Conservation (phyloP, 2,888 invertebrate genomes). For the Netelia inedita region DNA sequence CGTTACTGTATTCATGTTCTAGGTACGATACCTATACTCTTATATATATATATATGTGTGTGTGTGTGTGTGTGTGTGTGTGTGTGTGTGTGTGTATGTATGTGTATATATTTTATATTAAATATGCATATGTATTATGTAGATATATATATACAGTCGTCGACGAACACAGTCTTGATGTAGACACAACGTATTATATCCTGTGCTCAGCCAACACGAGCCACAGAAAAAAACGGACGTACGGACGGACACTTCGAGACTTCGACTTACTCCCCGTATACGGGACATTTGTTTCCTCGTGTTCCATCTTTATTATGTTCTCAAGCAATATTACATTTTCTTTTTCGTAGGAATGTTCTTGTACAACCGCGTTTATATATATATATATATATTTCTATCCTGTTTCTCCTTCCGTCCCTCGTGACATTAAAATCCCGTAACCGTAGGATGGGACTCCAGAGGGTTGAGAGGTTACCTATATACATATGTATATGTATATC, state of each 20-base stretch:
- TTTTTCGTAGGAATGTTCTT: neutral
- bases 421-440: neutral
- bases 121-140: slow-evolving; percentile 29
- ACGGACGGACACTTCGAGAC: slow-evolving; percentile 37
- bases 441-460: neutral
- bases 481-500: neutral
- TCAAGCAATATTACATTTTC: neutral
- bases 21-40: slow-evolving; percentile 16
- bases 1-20: slow-evolving; percentile 74
- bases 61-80: slow-evolving; percentile 22
- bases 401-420: neutral
- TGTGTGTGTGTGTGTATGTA: slow-evolving; percentile 25
- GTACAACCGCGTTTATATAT: neutral
- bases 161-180: slow-evolving; percentile 40
- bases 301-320: too few species aligned
- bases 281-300: too few species aligned
- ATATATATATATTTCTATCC: neutral
- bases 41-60: slow-evolving; percentile 39
- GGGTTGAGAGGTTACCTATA: slow-evolving; percentile 5
- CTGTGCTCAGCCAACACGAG: slow-evolving; percentile 52
- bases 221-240: slow-evolving; percentile 45
- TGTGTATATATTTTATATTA: slow-evolving; percentile 47
- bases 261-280: slow-evolving; percentile 24
- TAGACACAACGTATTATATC: slow-evolving; percentile 69
- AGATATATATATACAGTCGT: slow-evolving; percentile 20